Evolutionary conservation across 2,797 vertebrate genomes (phyloP).

Genomic region (Sparus aurata): DNA sequence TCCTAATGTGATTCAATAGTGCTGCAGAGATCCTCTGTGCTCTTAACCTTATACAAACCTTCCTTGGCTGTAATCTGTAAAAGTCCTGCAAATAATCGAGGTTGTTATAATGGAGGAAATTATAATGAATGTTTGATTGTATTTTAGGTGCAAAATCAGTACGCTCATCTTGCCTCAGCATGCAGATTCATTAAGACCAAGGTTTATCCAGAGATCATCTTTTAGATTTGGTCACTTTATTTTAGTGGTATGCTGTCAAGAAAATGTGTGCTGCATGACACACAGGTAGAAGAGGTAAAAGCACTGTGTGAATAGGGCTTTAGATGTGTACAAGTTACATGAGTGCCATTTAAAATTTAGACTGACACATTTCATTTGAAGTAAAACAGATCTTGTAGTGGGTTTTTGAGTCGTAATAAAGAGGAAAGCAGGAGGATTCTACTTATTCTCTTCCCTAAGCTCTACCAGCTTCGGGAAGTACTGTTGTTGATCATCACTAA

Average conservation of each 20-base stretch:
- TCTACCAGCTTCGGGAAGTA: neutral
- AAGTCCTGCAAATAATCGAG: neutral
- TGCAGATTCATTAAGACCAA: neutral
- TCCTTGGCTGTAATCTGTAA: neutral
- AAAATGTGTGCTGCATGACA: neutral
- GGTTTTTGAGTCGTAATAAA: neutral
- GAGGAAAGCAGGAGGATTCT: neutral
- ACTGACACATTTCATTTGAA: neutral
- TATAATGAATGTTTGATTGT: neutral
- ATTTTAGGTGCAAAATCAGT: conserved; percentile 2
- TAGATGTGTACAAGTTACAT: neutral
- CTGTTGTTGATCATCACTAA: neutral
- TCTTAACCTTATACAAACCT: neutral
- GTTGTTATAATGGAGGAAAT: neutral
- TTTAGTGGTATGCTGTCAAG: neutral
- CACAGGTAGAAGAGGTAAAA: neutral
- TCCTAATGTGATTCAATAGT: too few species aligned
- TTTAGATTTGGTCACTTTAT: neutral
- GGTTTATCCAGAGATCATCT: neutral
- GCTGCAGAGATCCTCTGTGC: too few species aligned
- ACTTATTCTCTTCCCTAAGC: too few species aligned
- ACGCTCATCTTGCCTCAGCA: neutral
- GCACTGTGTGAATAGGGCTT: neutral
- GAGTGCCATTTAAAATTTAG: neutral
- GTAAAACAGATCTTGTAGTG: too few species aligned